These are phyloP conservation scores for Chondrosia reniformis DNA, from an alignment of 37 sponge, comb jelly and placozoan species.

Conservation along the genomic window DNA sequence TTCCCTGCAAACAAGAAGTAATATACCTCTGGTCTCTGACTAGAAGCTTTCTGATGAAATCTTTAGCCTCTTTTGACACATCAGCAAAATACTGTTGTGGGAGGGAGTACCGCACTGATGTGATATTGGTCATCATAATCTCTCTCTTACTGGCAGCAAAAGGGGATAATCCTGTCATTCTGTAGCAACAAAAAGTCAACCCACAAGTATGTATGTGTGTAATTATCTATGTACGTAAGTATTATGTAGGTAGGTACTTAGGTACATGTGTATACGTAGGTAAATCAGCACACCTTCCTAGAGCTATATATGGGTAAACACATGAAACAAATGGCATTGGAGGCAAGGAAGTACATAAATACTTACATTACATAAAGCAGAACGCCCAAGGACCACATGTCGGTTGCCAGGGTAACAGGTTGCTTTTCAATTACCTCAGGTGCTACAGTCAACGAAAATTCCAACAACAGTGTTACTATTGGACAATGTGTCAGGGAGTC, in stretches of 20 bases:
- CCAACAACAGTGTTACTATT: too few relatives aligned
- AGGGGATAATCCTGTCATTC: constrained; percentile 61
- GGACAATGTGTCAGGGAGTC: too few relatives aligned
- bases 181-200: constrained; percentile 11
- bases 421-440: constrained; percentile 57
- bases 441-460: constrained; percentile 52
- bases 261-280: too few relatives aligned
- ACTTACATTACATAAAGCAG: constrained; percentile 52
- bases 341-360: background rate
- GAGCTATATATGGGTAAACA: too few relatives aligned
- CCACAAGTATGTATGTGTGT: too few relatives aligned
- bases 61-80: constrained; percentile 28
- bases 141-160: constrained; percentile 52
- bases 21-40: constrained; percentile 44
- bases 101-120: constrained; percentile 23
- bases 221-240: too few relatives aligned
- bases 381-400: constrained; percentile 68
- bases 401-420: constrained; percentile 56
- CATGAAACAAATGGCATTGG: too few relatives aligned
- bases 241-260: too few relatives aligned
- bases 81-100: constrained; percentile 34
- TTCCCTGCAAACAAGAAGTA: background rate
- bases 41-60: constrained; percentile 45
- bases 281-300: too few relatives aligned
- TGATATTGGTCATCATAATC: constrained; percentile 56